Conservation (phyloP, 2,113 vertebrate genomes). For the Tragelaphus strepsiceros region DNA sequence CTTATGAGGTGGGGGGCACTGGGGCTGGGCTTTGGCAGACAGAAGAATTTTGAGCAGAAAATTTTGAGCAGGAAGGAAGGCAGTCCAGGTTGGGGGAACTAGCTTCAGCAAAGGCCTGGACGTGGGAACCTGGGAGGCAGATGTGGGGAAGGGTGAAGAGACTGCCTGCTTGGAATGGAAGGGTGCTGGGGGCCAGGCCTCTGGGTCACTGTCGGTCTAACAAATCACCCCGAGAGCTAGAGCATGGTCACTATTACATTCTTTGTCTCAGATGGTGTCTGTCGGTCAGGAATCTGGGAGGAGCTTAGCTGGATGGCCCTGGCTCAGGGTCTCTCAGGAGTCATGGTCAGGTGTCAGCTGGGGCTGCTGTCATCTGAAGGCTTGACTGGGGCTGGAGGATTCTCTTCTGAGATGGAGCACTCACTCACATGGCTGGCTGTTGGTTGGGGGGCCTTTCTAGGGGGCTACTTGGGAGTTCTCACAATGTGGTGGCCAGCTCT, state of each 20-base stretch:
- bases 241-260: neutral
- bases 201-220: neutral
- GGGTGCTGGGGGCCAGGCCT: neutral
- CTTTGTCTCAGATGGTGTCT: neutral
- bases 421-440: neutral
- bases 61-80: neutral
- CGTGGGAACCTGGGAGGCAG: neutral
- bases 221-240: neutral
- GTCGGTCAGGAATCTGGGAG: neutral
- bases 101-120: neutral
- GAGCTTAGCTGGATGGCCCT: neutral
- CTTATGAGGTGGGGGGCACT: neutral
- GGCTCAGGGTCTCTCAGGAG: neutral
- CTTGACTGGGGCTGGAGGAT: neutral
- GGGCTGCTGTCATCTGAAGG: neutral
- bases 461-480: neutral
- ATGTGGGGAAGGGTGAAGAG: neutral
- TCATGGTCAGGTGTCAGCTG: too few relatives aligned
- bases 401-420: neutral
- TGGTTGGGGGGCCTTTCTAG: neutral
- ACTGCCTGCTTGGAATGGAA: neutral
- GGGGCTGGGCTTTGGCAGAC: neutral
- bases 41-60: neutral
- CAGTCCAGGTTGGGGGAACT: neutral
- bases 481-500: neutral